Conservation (phyloP, 1,140 invertebrate genomes). For the Diorhabda carinulata region DNA sequence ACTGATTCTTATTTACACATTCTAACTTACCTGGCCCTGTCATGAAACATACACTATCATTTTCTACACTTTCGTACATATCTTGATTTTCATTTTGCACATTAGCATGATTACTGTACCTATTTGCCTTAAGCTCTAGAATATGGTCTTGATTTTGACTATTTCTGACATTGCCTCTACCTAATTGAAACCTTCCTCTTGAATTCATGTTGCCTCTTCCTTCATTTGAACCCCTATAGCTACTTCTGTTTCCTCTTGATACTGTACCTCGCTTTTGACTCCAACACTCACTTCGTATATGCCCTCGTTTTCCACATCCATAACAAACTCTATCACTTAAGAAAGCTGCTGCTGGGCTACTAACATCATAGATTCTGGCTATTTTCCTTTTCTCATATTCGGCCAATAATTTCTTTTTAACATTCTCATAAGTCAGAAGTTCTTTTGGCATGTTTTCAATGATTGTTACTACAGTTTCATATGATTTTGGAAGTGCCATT, state of each 20-base stretch:
- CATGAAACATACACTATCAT: background rate
- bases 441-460: constrained; percentile 23
- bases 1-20: background rate
- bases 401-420: constrained; percentile 21
- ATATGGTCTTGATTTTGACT: background rate
- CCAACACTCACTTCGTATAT: constrained; percentile 16
- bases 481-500: constrained; percentile 24
- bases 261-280: background rate
- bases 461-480: constrained; percentile 24
- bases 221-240: background rate
- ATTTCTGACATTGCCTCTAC: background rate
- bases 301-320: constrained; percentile 17
- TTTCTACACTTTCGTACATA: background rate
- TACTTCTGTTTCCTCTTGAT: background rate
- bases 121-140: background rate
- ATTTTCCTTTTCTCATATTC: constrained; percentile 10
- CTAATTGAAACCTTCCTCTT: no score
- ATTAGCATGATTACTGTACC: background rate
- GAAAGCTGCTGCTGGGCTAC: background rate
- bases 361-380: background rate
- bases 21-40: background rate
- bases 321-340: constrained; percentile 8
- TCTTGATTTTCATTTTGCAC: background rate
- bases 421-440: constrained; percentile 14
- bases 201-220: no score